These are phyloP conservation scores for Ephydatia muelleri DNA, from an alignment of 37 sponge, comb jelly and placozoan genomes.

Conservation along the genomic window DNA sequence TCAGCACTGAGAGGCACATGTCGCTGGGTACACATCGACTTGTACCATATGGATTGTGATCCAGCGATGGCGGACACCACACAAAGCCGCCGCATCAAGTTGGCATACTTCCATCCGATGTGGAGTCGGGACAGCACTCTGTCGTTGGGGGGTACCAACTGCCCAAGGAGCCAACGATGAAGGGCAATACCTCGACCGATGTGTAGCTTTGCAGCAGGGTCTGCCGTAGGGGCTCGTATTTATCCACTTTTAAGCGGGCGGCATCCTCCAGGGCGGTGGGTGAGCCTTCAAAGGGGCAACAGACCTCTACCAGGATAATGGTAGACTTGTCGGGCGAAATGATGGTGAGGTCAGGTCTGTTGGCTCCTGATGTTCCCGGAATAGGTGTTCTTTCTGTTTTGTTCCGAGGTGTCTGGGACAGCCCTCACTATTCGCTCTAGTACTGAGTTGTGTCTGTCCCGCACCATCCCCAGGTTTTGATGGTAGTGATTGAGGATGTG, in stretches of 20 bases:
- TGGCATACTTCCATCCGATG: slow-evolving; percentile 5
- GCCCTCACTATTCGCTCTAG: slow-evolving; percentile 20
- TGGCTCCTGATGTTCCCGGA: not conserved
- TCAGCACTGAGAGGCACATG: not conserved
- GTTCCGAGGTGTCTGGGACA: not conserved
- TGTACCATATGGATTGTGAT: not conserved
- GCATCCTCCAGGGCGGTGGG: not conserved
- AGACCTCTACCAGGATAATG: slow-evolving; percentile 9
- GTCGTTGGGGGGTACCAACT: not conserved
- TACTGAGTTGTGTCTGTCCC: slow-evolving; percentile 16
- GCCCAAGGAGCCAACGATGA: slow-evolving; percentile 8
- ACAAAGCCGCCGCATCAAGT: slow-evolving; percentile 4
- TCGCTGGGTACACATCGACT: not conserved
- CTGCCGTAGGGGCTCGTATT: not conserved
- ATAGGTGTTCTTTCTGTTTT: slow-evolving; percentile 8
- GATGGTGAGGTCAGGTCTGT: slow-evolving; percentile 17
- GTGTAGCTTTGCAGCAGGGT: not conserved
- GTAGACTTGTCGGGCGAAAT: not conserved
- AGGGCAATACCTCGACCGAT: slow-evolving; percentile 1
- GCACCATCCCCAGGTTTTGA: slow-evolving; percentile 1
- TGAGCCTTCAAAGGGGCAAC: slow-evolving; percentile 1
- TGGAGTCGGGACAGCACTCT: not conserved
- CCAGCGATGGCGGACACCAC: slow-evolving; percentile 1
- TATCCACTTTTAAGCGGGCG: not conserved
- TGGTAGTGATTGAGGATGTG: slow-evolving; percentile 28